Evolutionary conservation across 2,797 vertebrate genomes (phyloP), one percentile per base, ranked within the genome.

Genomic region (Stomatorhinus walkeri): DNA sequence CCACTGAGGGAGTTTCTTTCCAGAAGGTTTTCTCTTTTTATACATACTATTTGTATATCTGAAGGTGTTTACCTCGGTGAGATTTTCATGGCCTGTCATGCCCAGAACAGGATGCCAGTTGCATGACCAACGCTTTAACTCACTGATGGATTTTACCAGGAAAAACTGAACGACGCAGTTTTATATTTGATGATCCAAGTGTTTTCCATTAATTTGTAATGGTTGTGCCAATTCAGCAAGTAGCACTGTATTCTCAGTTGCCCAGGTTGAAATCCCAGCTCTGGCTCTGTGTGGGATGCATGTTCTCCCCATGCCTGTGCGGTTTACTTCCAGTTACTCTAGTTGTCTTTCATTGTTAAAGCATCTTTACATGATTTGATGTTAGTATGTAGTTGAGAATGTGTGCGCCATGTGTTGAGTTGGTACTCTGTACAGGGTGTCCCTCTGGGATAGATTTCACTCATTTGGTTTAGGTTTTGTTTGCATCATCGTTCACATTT

Each of bases 41-140:
- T 59, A 76, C 40, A 76, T 40, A 76, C 68, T 76, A 7, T n/a
- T 22, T 46, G 19, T 46, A 81, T 81, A 81, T 46, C 8, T 22
- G 8, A 19, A 81, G 24, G 14, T 92, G 87, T 93, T 91, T 92
- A 87, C 89, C 90, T 90, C 89, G 40, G 52, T 46, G 84, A 90
- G 76, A 87, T 87, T 54, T 88, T 90, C 90, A 90, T 76, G 85
- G 89, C 90, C 87, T 91, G 90, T 91, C 90, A 89, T 92, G 90
- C 88, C 90, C 89, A 7, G 54, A 52, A 64, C 46, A 64, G 4
- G 90, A 84, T 91, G 88, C 88, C 48, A 48, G 19, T 24, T 49
- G 28, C 81, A 88, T 16, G 48, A 59, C 12, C 14, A 36, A 48
- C 22, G 32, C 28, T 54, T 52, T 14, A 56, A 8, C 9, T 43